Evolutionary conservation across 2,888 invertebrate species (phyloP).

Genomic region (Kuschelorhynchus macadamiae): DNA sequence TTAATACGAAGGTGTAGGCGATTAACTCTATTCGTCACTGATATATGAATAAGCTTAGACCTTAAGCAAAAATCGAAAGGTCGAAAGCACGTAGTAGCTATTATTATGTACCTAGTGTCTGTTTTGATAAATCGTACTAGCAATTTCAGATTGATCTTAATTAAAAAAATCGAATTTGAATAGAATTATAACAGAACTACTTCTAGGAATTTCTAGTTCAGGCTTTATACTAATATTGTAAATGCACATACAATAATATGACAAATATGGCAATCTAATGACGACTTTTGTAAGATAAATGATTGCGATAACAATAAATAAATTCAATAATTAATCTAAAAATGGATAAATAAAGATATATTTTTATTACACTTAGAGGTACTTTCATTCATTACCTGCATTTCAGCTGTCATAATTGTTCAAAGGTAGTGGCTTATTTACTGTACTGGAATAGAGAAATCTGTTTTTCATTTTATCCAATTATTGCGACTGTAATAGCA

Average conservation of each 20-base stretch:
- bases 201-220: neutral
- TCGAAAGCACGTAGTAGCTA: no score
- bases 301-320: constrained; percentile 8
- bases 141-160: no score
- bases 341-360: neutral
- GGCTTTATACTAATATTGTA: neutral
- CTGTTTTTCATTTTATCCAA: constrained; percentile 4
- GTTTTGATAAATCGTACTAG: no score
- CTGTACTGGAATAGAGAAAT: neutral
- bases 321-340: constrained; percentile 14
- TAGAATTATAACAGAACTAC: no score
- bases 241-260: neutral
- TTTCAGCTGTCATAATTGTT: neutral
- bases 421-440: constrained; percentile 14
- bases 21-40: no score
- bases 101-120: no score
- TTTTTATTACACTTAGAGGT: neutral
- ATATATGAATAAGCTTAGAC: no score
- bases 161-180: no score
- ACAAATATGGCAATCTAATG: neutral
- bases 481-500: neutral
- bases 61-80: no score
- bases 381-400: constrained; percentile 16
- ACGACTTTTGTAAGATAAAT: neutral
- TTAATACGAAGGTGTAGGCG: no score